Evolutionary conservation across 2,797 vertebrate species (phyloP).

Genomic region (Vipera latastei): DNA sequence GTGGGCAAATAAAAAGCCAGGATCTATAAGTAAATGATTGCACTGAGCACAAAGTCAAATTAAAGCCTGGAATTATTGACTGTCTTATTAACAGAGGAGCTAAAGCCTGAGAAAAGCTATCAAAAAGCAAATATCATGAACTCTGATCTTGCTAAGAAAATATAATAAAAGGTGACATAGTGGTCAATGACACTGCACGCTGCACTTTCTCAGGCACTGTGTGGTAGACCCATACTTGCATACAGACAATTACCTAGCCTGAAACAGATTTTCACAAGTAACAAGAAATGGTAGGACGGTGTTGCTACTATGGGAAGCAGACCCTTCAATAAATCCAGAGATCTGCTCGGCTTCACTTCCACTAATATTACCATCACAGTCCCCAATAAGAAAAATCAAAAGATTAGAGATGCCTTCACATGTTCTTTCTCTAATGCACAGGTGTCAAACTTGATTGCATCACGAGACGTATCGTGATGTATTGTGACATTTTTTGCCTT

Average conservation of each 20-base stretch:
- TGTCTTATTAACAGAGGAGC: constrained; percentile 3
- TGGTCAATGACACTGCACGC: neutral
- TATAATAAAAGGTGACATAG: neutral
- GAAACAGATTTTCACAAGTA: neutral
- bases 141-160: constrained; percentile 14
- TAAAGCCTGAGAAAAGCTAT: constrained; percentile 48
- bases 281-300: neutral
- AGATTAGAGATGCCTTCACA: neutral
- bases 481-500: no score
- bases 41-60: constrained; percentile 19
- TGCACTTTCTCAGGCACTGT: neutral
- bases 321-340: neutral
- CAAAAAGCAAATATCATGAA: constrained; percentile 39
- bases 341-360: neutral
- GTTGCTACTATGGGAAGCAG: neutral
- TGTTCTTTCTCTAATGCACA: neutral
- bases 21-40: constrained; percentile 53
- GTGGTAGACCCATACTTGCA: neutral
- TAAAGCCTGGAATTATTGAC: constrained; percentile 22
- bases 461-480: no score
- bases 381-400: neutral
- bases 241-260: neutral
- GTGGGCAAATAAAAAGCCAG: constrained; percentile 56
- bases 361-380: neutral
- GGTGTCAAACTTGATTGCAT: no score